Evolutionary conservation across 1,140 invertebrate species (phyloP), one percentile per base, ranked within the genome.

Genomic region (Caenorhabditis tropicalis): DNA sequence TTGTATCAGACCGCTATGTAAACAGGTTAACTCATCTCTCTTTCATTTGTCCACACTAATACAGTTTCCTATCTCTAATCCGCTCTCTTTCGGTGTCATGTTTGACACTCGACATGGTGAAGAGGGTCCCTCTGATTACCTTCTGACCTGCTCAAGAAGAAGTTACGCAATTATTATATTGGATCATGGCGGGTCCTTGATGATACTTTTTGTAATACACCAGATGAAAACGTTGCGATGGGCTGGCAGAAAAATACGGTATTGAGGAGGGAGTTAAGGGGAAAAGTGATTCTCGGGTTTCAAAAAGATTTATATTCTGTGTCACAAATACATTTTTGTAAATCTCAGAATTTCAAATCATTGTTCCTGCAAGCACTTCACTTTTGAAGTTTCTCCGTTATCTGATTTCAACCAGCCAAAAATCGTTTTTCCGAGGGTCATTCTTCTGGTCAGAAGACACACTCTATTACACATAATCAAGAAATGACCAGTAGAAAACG

Each of bases 61-160:
- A 58, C 53, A 58, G 53, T 58, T 5, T 58, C 53, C 15, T 2
- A 27, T 7, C 24, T 27, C 7, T 16, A 16, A 7, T 21, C 58
- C 43, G 2, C 10, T 46, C 65, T 43, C n/a, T 74, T 74, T 36
- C 65, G 65, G 65, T 74, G 65, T 46, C 36, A 74, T 74, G 65
- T 74, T 74, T 74, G 65, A 43, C 65, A 74, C 65, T 74, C n/a
- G 65, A 74, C 65, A 74, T 33, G 65, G n/a, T 74, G 36, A 74
- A 74, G 65, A 74, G 65, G 65, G 65, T 43, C 65, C 65, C 0
- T 39, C 58, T 2, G n/a, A 6, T 43, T 12, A 6, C 27, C 58
- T 51, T 51, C 48, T 51, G 29, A 65, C n/a, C 58, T 9, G 58
- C 58, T 36, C 16, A 43, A 56, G 21, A 27, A 27, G 15, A 27